Conservation (phyloP, 1,140 invertebrate genomes). For the Limonius californicus region DNA sequence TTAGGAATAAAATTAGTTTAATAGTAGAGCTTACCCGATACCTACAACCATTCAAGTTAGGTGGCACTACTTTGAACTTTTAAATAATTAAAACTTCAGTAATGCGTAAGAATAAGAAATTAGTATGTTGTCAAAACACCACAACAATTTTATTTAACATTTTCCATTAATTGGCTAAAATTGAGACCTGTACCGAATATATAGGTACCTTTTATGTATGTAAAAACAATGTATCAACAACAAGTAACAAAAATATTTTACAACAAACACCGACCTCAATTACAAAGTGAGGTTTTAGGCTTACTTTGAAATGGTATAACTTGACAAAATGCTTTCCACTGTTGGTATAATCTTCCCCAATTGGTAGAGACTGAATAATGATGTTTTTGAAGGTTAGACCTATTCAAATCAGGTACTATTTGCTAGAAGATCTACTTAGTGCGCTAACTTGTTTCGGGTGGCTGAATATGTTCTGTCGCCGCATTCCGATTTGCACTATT, state of each 20-base stretch:
- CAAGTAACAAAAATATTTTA: slow-evolving; percentile 2
- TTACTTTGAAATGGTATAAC: background rate
- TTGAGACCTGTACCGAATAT: no score
- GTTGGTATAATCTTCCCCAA: no score
- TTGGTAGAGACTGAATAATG: no score
- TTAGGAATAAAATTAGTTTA: no score
- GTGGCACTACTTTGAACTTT: background rate
- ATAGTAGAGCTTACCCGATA: no score
- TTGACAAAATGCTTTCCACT: no score
- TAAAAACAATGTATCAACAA: background rate
- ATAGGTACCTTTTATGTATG: no score
- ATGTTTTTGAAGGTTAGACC: no score
- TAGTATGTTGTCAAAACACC: background rate
- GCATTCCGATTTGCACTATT: slow-evolving; percentile 13
- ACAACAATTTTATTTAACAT: background rate
- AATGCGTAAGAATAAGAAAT: background rate
- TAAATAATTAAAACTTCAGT: background rate
- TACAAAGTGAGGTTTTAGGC: background rate
- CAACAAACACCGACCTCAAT: background rate
- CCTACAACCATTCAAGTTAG: no score
- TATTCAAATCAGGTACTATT: background rate
- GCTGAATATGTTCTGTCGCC: background rate
- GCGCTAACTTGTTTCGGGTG: slow-evolving; percentile 16
- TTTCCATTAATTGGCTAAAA: no score
- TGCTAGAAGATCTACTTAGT: background rate